Evolutionary conservation across 2,113 vertebrate species (phyloP), one percentile per base, ranked within the genome.

Genomic region (Rhinopomastus cyanomelas): DNA sequence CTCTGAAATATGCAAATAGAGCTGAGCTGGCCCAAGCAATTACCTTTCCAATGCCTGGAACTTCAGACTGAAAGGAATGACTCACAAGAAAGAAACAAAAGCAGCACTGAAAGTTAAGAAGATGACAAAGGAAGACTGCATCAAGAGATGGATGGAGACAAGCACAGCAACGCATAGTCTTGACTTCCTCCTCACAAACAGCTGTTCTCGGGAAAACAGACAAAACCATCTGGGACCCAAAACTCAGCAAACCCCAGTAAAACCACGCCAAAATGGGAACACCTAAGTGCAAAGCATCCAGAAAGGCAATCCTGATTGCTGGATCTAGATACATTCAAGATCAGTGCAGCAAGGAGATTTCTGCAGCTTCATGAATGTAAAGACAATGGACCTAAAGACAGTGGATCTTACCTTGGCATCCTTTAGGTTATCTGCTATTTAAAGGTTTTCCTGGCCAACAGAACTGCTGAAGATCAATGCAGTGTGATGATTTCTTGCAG

Each of bases 1-100:
- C 95, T 94, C 94, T 95, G 87, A 95, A 96, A 95, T 95, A 96
- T 94, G 95, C 36, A 96, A 96, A 95, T 94, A 55, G 52, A 91
- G 67, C 56, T 71, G 82, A 94, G 87, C 72, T 85, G 85, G 94
- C 77, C 93, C 93, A 96, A 92, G 87, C 89, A 93, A 96, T 94
- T 96, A 92, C 94, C 93, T 94, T 94, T 71, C 56, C 68, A 64
- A 61, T 95, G 94, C 93, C 94, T 96, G 91, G 93, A 96, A 94
- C 85, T 85, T 89, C 75, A 92, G 85, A 73, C 82, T 56, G 69
- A 89, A 91, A 92, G 68, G 79, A 91, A 95, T 96, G 94, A 96
- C 89, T 96, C 95, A 96, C 87, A 79, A 92, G 66, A 61, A 79
- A 26, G 67, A 93, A 92, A 91, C 89, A 89, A 92, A 92, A 92